Evolutionary conservation across 2,888 invertebrate genomes (phyloP).

Genomic region (Temnothorax ravouxi): DNA sequence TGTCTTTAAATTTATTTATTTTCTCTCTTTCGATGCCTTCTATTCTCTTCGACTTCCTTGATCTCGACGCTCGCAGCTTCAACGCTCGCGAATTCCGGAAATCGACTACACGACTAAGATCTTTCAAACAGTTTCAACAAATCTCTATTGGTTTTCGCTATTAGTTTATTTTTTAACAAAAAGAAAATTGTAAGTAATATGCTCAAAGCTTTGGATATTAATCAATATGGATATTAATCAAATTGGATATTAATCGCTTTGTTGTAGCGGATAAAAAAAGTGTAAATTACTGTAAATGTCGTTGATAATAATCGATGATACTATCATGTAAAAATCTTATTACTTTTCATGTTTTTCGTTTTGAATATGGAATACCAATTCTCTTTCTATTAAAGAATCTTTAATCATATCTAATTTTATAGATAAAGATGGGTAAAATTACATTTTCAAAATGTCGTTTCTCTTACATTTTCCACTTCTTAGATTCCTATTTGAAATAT

Average conservation of each 20-base stretch:
- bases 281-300: not conserved
- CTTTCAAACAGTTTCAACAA: slow-evolving; percentile 16
- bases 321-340: not conserved
- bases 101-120: slow-evolving; percentile 31
- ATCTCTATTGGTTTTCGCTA: not conserved
- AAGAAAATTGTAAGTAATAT: not conserved
- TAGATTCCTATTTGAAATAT: not conserved
- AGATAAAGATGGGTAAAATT: not conserved
- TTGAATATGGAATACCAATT: not conserved
- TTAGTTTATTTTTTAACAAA: not conserved
- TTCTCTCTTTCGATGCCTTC: slow-evolving; percentile 33
- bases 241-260: not conserved
- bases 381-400: not conserved
- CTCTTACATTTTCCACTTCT: not conserved
- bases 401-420: not conserved
- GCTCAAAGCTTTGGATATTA: not conserved
- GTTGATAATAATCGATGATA: not conserved
- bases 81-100: slow-evolving; percentile 19
- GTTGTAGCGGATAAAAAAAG: not conserved
- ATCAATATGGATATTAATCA: not conserved
- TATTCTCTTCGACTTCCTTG: slow-evolving; percentile 39
- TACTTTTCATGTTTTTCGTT: not conserved
- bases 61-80: slow-evolving; percentile 34
- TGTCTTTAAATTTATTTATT: slow-evolving; percentile 54
- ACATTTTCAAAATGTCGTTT: not conserved